Evolutionary conservation across 2,797 vertebrate species (phyloP).

Genomic region (Natrix natrix): DNA sequence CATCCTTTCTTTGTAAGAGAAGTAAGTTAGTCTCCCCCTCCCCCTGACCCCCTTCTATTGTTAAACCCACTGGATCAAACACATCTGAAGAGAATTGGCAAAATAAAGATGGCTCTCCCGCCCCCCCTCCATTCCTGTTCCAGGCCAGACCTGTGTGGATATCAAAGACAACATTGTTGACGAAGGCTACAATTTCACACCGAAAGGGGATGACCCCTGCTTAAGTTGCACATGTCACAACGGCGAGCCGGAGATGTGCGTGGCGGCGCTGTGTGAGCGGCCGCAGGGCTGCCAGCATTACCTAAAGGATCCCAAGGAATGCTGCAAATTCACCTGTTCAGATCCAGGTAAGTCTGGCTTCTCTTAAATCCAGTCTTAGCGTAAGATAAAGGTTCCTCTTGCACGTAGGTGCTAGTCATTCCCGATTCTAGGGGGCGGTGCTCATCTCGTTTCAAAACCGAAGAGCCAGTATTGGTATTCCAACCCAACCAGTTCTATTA

Average conservation of each 20-base stretch:
- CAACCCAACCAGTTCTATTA: too few species aligned
- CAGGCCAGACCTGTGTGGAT: conserved; percentile 96
- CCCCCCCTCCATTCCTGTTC: neutral
- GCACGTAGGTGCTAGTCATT: too few species aligned
- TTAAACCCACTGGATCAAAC: neutral
- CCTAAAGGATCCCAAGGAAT: conserved; percentile 95
- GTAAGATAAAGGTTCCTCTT: too few species aligned
- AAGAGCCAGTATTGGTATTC: too few species aligned
- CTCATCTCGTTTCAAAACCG: too few species aligned
- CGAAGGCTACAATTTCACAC: conserved; percentile 97
- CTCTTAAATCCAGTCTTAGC: neutral
- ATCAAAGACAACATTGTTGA: conserved; percentile 97
- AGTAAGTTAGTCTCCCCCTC: conserved; percentile 73
- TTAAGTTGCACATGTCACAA: conserved; percentile 97
- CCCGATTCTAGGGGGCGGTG: too few species aligned
- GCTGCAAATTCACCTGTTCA: conserved; percentile 97
- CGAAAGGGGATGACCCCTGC: conserved; percentile 95
- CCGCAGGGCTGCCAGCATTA: conserved; percentile 95
- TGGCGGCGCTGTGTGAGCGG: conserved; percentile 92
- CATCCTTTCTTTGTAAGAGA: conserved; percentile 96
- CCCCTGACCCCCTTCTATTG: neutral
- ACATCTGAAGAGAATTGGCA: rapidly evolving
- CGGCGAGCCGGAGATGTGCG: conserved; percentile 97
- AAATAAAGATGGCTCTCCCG: neutral
- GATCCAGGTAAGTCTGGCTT: conserved; percentile 86